phyloP scores from a whole-genome alignment of 2,113 vertebrate genomes.

The Heptranchias perlo region DNA sequence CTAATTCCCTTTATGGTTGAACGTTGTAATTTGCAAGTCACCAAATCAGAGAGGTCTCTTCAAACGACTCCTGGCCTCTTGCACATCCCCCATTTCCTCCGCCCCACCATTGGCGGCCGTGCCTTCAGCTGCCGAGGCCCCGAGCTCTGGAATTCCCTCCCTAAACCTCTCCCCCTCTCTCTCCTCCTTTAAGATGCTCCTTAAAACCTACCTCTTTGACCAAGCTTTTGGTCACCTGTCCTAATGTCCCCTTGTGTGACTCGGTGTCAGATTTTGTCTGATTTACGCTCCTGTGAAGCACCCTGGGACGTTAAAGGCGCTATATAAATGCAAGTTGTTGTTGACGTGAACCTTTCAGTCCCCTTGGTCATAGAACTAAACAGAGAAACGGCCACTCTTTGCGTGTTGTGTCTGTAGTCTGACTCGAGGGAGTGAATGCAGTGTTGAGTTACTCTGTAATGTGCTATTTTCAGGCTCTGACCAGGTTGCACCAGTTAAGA shows the following conservation, averaged over 20 bases:
- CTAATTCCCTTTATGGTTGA: not conserved
- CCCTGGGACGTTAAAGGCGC: not conserved
- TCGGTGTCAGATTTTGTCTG: not conserved
- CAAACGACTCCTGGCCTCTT: not conserved
- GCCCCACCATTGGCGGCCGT: not conserved
- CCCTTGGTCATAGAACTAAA: not conserved
- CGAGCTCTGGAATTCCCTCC: not conserved
- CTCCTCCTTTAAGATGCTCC: not conserved
- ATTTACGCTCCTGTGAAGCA: not conserved
- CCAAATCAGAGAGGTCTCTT: not conserved
- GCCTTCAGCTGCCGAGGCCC: not conserved
- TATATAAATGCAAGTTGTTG: too few species aligned
- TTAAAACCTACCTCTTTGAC: not conserved
- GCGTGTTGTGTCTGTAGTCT: not conserved
- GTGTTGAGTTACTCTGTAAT: not conserved
- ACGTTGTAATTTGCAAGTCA: not conserved
- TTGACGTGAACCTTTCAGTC: not conserved
- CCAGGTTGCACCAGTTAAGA: slow-evolving; percentile 82
- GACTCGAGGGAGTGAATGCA: not conserved
- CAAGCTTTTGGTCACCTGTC: not conserved
- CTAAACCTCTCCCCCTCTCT: not conserved
- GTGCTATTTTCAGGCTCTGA: slow-evolving; percentile 65
- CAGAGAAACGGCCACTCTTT: not conserved
- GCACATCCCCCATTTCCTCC: too few species aligned
- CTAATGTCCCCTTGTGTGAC: not conserved